These are phyloP conservation scores for Cryptus armator DNA, from an alignment of 2,888 invertebrate species.

Conservation along the genomic window DNA sequence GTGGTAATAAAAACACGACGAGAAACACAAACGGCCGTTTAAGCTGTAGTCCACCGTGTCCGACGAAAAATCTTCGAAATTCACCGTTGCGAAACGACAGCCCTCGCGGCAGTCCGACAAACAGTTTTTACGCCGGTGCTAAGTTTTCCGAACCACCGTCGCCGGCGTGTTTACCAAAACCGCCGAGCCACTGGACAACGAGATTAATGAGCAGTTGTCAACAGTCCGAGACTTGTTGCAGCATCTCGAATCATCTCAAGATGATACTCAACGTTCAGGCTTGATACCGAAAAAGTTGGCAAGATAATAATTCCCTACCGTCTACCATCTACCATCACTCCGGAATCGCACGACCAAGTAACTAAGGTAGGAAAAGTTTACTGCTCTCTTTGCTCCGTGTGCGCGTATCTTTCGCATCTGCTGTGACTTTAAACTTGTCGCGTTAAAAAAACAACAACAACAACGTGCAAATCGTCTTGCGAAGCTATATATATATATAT, in stretches of 20 bases:
- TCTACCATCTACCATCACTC: not conserved
- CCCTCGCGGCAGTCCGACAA: constrained; percentile 82
- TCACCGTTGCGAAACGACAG: constrained; percentile 78
- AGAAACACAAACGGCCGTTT: constrained; percentile 71
- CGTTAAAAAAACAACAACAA: constrained; percentile 57
- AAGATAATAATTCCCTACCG: not conserved
- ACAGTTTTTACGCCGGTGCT: constrained; percentile 88
- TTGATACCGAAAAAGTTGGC: constrained; percentile 77
- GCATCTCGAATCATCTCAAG: constrained; percentile 80
- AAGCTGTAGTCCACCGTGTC: constrained; percentile 79
- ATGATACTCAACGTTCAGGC: constrained; percentile 83
- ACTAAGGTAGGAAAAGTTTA: constrained; percentile 30
- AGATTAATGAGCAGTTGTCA: constrained; percentile 76
- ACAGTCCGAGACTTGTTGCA: constrained; percentile 74
- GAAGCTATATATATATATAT: not conserved
- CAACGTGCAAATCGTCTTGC: constrained; percentile 15
- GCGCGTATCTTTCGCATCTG: constrained; percentile 62
- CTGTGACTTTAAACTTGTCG: constrained; percentile 68
- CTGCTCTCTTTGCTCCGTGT: not conserved
- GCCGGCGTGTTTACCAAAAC: constrained; percentile 92
- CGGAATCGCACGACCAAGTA: constrained; percentile 54
- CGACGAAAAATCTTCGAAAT: constrained; percentile 75
- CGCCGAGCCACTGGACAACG: constrained; percentile 91
- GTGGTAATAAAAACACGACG: constrained; percentile 53
- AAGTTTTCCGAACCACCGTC: constrained; percentile 94